Conservation (phyloP, 2,888 invertebrate species). For the Phaedon cochleariae region DNA sequence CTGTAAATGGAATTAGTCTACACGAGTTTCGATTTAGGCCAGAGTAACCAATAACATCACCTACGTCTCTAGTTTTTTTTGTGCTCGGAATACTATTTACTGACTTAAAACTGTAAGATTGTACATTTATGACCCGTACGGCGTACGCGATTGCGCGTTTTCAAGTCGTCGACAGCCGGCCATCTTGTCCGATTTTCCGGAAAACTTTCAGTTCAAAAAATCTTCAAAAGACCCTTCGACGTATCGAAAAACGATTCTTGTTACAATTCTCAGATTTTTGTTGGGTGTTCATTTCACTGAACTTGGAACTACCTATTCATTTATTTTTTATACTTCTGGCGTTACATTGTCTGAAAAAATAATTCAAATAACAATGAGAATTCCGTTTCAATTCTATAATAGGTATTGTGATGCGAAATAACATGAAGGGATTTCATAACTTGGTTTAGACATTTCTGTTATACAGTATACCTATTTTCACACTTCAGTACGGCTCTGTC, state of each 20-base stretch:
- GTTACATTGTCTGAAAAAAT: too few species aligned
- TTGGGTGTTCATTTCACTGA: too few species aligned
- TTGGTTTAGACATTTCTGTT: too few species aligned
- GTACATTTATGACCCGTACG: conserved; percentile 50
- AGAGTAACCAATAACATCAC: conserved; percentile 58
- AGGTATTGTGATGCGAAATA: too few species aligned
- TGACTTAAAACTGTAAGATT: conserved; percentile 48
- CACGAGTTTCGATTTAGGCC: conserved; percentile 63
- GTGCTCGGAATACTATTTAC: conserved; percentile 48
- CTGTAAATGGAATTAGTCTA: conserved; percentile 64
- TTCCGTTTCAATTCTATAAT: too few species aligned
- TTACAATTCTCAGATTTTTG: not conserved
- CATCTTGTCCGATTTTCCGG: conserved; percentile 16
- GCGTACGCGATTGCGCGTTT: conserved; percentile 39
- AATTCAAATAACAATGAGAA: too few species aligned
- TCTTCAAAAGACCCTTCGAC: not conserved
- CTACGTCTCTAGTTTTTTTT: conserved; percentile 57
- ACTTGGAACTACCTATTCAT: too few species aligned
- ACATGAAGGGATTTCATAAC: too few species aligned
- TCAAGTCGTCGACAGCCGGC: conserved; percentile 27
- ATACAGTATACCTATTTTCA: too few species aligned
- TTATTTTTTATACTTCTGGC: too few species aligned
- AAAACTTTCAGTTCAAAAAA: conserved; percentile 7
- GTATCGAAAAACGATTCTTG: not conserved
- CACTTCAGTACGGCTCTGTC: too few species aligned